Percentiles rank a stretch among this genome's conserved stretches.
Conservation (phyloP, 2,888 invertebrate genomes). For the Polyommatus iphigenia region DNA sequence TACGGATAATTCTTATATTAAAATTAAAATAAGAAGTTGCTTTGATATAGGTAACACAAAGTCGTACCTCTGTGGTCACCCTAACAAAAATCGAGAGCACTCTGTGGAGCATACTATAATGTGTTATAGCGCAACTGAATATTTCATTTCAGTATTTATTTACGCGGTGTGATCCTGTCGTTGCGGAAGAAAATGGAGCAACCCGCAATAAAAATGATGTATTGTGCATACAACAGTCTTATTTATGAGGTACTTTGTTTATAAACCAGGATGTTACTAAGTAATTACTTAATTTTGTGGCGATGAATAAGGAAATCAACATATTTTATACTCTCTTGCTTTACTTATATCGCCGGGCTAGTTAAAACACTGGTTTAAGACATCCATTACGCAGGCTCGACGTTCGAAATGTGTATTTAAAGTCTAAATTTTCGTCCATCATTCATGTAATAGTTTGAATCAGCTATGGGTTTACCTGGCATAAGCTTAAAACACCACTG, state of each 20-base stretch:
- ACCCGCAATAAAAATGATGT: background rate
- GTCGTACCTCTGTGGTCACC: background rate
- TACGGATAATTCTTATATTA: too few species aligned
- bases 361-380: background rate
- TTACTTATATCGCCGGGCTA: too few species aligned
- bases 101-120: too few species aligned
- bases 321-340: too few species aligned
- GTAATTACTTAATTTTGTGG: constrained; percentile 19
- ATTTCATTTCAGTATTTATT: constrained; percentile 14
- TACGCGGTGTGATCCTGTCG: background rate
- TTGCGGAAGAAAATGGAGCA: background rate
- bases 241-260: background rate
- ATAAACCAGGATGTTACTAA: background rate
- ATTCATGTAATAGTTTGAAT: too few species aligned
- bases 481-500: constrained; percentile 81
- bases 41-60: background rate
- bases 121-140: constrained; percentile 3
- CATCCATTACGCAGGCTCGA: too few species aligned
- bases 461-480: constrained; percentile 65
- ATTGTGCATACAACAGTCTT: background rate
- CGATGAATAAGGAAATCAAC: background rate
- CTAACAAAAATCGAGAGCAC: background rate
- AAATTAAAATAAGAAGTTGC: too few species aligned
- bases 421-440: too few species aligned
- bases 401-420: too few species aligned